Base-by-base conservation (phyloP, 2,888 invertebrate genomes). In the Cyclophora punctaria region DNA sequence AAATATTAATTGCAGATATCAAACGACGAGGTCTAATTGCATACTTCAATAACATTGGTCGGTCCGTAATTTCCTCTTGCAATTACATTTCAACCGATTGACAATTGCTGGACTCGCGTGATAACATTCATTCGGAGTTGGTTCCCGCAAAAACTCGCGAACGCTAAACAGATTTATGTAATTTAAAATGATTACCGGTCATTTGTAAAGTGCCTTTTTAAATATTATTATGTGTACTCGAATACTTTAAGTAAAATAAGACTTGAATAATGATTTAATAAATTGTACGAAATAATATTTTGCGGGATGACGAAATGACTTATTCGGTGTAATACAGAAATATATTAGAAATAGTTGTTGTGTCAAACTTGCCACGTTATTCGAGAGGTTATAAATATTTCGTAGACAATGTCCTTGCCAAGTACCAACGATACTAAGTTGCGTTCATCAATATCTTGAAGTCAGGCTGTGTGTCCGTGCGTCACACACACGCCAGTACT, bases 171-270 rank as follows among this genome's bases (percentile, higher is more conserved):
- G 62, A 56, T 62, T 63, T 59, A 57, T 64, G 63, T 71, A 73
- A 74, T 77, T 78, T 71, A 63, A 67, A 71, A 73, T 75, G 66
- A 78, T 75, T 75, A 62, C 63, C 48, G 64, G 65, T 64, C 65
- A 69, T 78, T 75, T 69, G 64, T 67, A 64, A 71, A 69, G 60
- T 60, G 61, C 55, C 57, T 63, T 66, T 66, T 69, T 70, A 65
- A 69, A 64, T 58, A 58, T 58, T 63, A 62, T 66, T 35, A 50
- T 47, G 37, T 44, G 44, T 45, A 46, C 46, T 41, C 44, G 7
- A 47, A 45, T 54, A 48, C 49, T 45, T 50, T 50, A 33, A 48
- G 43, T 50, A 6, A n/a, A 42, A 35, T 41, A 5, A n/a, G 34
- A 41, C 45, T 34, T 4, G 41, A 47, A 35, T 43, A 37, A 45